Conservation (phyloP, 1,140 invertebrate genomes). For the Aleiodes sp. region DNA sequence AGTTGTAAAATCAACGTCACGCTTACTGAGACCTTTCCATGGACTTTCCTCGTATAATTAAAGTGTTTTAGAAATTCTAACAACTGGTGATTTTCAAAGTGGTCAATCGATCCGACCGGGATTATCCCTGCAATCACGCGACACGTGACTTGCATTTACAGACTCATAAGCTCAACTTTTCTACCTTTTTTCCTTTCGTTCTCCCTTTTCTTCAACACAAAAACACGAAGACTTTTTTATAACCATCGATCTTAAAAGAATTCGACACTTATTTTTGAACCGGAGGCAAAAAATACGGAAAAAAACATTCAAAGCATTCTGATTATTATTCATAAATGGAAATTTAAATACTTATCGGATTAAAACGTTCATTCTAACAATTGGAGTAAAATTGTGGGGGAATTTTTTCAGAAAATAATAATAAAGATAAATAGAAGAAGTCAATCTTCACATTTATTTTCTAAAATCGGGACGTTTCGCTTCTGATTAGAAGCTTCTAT, state of each 20-base stretch:
- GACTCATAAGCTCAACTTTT: not conserved
- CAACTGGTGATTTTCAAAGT: conserved; percentile 7
- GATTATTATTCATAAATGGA: too few relatives aligned
- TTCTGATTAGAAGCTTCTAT: too few relatives aligned
- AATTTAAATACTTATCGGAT: too few relatives aligned
- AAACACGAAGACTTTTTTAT: not conserved
- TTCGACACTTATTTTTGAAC: too few relatives aligned
- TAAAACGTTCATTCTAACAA: too few relatives aligned
- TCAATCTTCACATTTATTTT: too few relatives aligned
- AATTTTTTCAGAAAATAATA: too few relatives aligned
- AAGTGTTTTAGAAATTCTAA: not conserved
- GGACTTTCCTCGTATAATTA: not conserved
- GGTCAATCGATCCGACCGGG: conserved; percentile 42
- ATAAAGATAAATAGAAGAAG: too few relatives aligned
- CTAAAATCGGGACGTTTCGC: too few relatives aligned
- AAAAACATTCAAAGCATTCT: too few relatives aligned
- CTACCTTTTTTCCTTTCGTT: conserved; percentile 4
- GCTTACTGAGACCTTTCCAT: not conserved
- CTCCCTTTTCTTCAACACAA: not conserved
- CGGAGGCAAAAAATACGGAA: too few relatives aligned
- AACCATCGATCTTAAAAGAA: not conserved
- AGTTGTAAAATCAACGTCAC: conserved; percentile 34
- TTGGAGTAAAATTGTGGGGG: too few relatives aligned
- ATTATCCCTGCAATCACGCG: conserved; percentile 45
- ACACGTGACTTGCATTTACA: conserved; percentile 39